Conservation (phyloP, 2,113 vertebrate genomes). For the human (Homo sapiens) region DNA sequence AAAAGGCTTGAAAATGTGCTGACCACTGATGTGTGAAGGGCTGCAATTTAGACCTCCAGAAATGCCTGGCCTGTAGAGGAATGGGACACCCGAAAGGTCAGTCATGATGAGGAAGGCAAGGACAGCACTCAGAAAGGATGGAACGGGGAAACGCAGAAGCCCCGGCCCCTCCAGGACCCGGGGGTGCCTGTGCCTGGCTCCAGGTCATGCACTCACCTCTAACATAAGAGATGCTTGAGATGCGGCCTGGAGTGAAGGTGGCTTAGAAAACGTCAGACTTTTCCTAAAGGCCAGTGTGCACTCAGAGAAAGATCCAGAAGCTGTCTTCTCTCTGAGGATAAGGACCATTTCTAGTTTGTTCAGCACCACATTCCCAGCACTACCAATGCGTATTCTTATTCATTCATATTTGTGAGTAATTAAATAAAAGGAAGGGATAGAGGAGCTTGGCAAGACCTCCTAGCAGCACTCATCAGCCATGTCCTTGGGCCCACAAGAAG, state of each 20-base stretch:
- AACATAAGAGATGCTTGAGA: background rate
- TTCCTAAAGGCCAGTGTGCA: background rate
- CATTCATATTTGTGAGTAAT: background rate
- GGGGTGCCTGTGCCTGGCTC: fast-evolving
- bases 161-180: fast-evolving
- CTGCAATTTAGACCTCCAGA: background rate
- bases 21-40: background rate
- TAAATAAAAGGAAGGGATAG: background rate
- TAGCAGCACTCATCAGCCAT: background rate
- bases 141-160: fast-evolving
- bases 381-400: background rate
- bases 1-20: background rate
- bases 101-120: background rate
- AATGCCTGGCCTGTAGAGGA: background rate
- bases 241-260: background rate
- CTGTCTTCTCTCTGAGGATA: background rate
- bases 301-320: background rate
- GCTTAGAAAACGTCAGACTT: background rate
- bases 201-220: background rate
- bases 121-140: background rate
- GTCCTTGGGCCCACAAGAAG: fast-evolving
- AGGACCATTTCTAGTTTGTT: background rate
- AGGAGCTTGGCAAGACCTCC: background rate
- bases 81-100: background rate
- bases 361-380: background rate